phyloP scores from a whole-genome alignment of 2,113 vertebrate species.

The Alexandromys fortis region DNA sequence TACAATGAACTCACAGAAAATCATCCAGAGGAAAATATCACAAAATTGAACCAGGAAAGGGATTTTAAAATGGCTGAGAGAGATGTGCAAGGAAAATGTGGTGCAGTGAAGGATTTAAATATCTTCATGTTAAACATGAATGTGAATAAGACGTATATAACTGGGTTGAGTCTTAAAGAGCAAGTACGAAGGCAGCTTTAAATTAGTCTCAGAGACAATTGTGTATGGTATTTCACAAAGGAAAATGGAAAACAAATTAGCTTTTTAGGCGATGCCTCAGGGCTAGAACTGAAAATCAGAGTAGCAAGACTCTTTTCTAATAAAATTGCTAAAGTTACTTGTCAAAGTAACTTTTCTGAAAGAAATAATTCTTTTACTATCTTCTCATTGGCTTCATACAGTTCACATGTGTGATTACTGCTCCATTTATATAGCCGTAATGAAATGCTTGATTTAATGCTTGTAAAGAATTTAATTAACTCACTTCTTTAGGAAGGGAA shows the following conservation, averaged over 20 bases:
- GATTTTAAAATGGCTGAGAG: neutral
- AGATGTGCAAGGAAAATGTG: neutral
- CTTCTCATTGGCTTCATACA: neutral
- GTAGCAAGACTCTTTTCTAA: neutral
- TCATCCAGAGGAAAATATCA: neutral
- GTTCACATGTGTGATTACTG: neutral
- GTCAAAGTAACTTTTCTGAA: neutral
- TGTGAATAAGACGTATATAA: neutral
- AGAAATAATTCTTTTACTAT: neutral
- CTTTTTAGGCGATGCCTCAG: neutral
- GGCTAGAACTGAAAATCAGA: neutral
- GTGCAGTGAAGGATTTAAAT: neutral
- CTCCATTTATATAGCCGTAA: neutral
- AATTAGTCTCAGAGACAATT: neutral
- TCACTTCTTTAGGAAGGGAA: neutral
- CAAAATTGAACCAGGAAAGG: neutral
- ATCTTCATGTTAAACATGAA: neutral
- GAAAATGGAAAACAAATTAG: neutral
- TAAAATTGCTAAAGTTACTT: neutral
- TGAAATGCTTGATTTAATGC: neutral
- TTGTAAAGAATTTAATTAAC: neutral
- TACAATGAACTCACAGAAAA: neutral
- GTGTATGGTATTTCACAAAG: neutral
- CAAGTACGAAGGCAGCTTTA: neutral
- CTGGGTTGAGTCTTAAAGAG: neutral